A percentile compares a stretch with the other conserved stretches of the same genome.
These are phyloP conservation scores for Melipona beecheii DNA, from an alignment of 2,888 invertebrate species.

Conservation along the genomic window DNA sequence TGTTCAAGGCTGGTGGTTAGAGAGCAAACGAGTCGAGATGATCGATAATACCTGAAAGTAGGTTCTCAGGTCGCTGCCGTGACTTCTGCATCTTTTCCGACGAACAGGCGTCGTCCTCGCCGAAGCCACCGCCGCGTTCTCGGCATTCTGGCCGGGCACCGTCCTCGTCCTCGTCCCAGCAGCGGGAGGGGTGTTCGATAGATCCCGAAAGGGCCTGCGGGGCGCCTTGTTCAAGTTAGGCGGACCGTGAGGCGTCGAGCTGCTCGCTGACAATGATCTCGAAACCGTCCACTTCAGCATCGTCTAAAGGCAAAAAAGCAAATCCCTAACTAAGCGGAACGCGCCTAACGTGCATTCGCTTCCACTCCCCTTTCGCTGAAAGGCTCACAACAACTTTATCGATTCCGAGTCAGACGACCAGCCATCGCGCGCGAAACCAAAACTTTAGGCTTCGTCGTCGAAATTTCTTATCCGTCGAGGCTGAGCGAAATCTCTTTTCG, in stretches of 20 bases:
- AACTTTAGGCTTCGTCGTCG: not conserved
- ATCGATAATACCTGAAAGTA: slow-evolving; percentile 80
- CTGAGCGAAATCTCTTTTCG: too few species aligned
- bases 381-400: slow-evolving; percentile 18
- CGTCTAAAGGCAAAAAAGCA: slow-evolving; percentile 63
- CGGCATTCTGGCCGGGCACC: slow-evolving; percentile 53
- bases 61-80: slow-evolving; percentile 80
- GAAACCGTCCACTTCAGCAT: slow-evolving; percentile 84
- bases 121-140: slow-evolving; percentile 31
- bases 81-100: slow-evolving; percentile 80
- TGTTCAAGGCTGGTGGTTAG: too few species aligned
- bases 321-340: slow-evolving; percentile 31
- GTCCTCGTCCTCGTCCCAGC: slow-evolving; percentile 63
- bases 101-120: slow-evolving; percentile 69
- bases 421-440: not conserved
- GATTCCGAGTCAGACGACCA: slow-evolving; percentile 1
- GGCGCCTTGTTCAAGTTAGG: slow-evolving; percentile 71
- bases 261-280: slow-evolving; percentile 81
- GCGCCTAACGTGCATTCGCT: not conserved
- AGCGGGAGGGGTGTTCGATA: slow-evolving; percentile 82
- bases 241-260: slow-evolving; percentile 81
- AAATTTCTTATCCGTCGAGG: not conserved
- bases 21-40: not conserved
- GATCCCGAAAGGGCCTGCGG: slow-evolving; percentile 81
- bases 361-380: not conserved